Evolutionary conservation across 2,888 invertebrate genomes (phyloP).

Genomic region (Hydrotaea diabolus): DNA sequence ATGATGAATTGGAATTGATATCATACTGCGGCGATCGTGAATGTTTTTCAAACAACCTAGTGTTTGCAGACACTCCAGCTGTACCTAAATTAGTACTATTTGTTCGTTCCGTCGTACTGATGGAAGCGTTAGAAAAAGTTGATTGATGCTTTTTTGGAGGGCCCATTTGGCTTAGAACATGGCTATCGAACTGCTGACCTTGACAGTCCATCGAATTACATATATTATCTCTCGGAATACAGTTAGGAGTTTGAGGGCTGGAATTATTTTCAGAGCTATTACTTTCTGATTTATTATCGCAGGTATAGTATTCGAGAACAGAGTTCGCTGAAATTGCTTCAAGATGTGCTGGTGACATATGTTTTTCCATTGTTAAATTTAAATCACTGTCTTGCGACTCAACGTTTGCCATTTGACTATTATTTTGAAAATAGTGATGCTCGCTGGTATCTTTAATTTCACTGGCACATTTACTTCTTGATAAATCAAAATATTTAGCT

Average conservation of each 20-base stretch:
- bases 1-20: slow-evolving; percentile 88
- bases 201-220: slow-evolving; percentile 78
- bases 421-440: background rate
- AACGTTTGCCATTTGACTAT: background rate
- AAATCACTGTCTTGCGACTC: slow-evolving; percentile 45
- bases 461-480: slow-evolving; percentile 59
- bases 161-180: slow-evolving; percentile 79
- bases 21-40: slow-evolving; percentile 75
- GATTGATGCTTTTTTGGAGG: slow-evolving; percentile 81
- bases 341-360: slow-evolving; percentile 80
- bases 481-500: slow-evolving; percentile 67
- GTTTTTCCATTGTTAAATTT: slow-evolving; percentile 40
- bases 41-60: slow-evolving; percentile 78
- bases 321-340: slow-evolving; percentile 76
- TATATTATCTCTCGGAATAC: slow-evolving; percentile 71
- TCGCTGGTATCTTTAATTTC: slow-evolving; percentile 52
- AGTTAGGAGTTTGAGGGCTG: slow-evolving; percentile 80
- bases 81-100: background rate
- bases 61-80: slow-evolving; percentile 6
- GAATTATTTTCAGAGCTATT: slow-evolving; percentile 80
- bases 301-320: slow-evolving; percentile 81
- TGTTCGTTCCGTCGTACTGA: slow-evolving; percentile 37
- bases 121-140: slow-evolving; percentile 53
- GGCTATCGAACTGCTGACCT: slow-evolving; percentile 79
- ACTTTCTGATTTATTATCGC: slow-evolving; percentile 80